A percentile compares a stretch with the other conserved stretches of the same genome.
These are phyloP conservation scores for Apotomis betuletana DNA, from an alignment of 2,888 invertebrate genomes.

Conservation along the genomic window DNA sequence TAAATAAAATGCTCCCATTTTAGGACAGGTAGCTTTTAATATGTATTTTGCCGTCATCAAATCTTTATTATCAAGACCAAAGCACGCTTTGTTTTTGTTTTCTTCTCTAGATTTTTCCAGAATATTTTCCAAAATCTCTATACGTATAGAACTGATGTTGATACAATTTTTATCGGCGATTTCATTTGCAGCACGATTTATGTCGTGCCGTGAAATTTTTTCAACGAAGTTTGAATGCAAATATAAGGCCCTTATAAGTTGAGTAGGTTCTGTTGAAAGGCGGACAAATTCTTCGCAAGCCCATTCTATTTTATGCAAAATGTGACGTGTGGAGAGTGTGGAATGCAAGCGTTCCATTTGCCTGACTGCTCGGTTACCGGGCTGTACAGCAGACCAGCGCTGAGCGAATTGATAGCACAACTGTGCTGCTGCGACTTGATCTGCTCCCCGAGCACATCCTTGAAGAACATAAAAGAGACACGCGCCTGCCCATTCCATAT, in stretches of 20 bases:
- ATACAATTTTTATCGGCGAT: conserved; percentile 79
- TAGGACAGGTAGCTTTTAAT: conserved; percentile 78
- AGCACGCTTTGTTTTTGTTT: conserved; percentile 55
- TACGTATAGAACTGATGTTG: conserved; percentile 75
- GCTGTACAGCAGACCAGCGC: conserved; percentile 76
- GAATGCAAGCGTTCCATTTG: conserved; percentile 79
- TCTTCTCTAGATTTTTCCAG: conserved; percentile 64
- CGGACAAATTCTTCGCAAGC: conserved; percentile 75
- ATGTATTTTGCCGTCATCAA: conserved; percentile 79
- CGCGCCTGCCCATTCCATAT: conserved; percentile 82
- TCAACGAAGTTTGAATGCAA: conserved; percentile 73
- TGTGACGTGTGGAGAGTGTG: conserved; percentile 76
- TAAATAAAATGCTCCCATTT: conserved; percentile 80
- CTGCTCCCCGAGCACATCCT: conserved; percentile 79
- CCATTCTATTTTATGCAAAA: conserved; percentile 77
- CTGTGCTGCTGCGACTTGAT: conserved; percentile 80
- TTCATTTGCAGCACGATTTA: conserved; percentile 77
- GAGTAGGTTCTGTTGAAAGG: conserved; percentile 73
- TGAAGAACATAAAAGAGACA: conserved; percentile 80
- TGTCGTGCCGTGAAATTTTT: conserved; percentile 72
- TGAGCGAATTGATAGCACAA: conserved; percentile 81
- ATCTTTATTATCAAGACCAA: conserved; percentile 65
- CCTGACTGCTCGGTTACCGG: conserved; percentile 75
- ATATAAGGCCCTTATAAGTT: conserved; percentile 76
- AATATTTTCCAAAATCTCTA: conserved; percentile 77